phyloP scores from a whole-genome alignment of 92 coral and sea anemone species.

The Pocillopora meandrina region DNA sequence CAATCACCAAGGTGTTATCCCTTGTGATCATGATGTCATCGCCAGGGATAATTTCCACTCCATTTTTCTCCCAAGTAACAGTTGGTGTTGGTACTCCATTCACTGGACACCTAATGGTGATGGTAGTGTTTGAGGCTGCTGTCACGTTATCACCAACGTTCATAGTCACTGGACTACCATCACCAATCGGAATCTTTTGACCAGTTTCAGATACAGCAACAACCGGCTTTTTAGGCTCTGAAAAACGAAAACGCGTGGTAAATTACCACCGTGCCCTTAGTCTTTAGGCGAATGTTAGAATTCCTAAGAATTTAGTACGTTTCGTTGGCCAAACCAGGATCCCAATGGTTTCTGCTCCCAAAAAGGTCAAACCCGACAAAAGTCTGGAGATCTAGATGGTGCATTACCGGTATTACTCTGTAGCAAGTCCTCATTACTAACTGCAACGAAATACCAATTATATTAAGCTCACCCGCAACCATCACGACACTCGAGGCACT shows the following conservation, averaged over 20 bases:
- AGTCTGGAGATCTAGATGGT: too few relatives aligned
- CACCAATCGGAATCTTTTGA: slow-evolving; percentile 41
- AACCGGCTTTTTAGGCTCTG: slow-evolving; percentile 51
- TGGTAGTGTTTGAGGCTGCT: slow-evolving; percentile 52
- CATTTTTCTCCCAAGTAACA: slow-evolving; percentile 73
- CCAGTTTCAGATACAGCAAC: slow-evolving; percentile 35
- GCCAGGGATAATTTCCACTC: slow-evolving; percentile 15
- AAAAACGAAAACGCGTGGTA: neutral
- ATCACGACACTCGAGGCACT: slow-evolving; percentile 40
- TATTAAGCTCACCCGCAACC: slow-evolving; percentile 36
- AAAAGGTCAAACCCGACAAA: too few relatives aligned
- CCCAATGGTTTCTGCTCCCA: too few relatives aligned
- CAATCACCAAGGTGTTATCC: slow-evolving; percentile 44
- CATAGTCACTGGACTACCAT: slow-evolving; percentile 57
- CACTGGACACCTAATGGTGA: slow-evolving; percentile 69
- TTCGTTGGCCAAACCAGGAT: too few relatives aligned
- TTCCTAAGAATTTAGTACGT: too few relatives aligned
- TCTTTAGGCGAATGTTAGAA: too few relatives aligned
- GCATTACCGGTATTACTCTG: too few relatives aligned
- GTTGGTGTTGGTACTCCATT: slow-evolving; percentile 73
- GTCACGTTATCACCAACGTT: slow-evolving; percentile 71
- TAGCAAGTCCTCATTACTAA: too few relatives aligned
- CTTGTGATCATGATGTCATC: slow-evolving; percentile 8
- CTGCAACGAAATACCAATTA: too few relatives aligned
- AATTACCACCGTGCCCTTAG: too few relatives aligned